phyloP scores from a whole-genome alignment of 2,888 invertebrate genomes.

The Eilema caniola region DNA sequence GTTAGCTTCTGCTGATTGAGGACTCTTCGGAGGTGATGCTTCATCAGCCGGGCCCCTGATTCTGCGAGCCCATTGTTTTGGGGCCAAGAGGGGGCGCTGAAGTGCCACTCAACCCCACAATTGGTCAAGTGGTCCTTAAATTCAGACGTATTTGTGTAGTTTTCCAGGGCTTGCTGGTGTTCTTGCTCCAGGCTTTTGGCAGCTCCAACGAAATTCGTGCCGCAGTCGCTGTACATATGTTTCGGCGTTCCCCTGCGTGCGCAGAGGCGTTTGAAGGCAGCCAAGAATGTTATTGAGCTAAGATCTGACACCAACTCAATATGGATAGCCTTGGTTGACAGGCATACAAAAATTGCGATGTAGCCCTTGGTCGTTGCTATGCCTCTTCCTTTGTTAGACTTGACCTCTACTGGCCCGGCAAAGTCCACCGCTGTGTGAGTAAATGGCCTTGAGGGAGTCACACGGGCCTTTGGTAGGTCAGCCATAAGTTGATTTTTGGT shows the following conservation, averaged over 20 bases:
- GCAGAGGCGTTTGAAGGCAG: slow-evolving; percentile 6
- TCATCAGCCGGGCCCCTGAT: no score
- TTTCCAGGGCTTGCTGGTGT: not conserved
- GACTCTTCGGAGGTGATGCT: no score
- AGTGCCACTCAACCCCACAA: no score
- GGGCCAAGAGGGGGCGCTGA: no score
- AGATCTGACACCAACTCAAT: slow-evolving; percentile 21
- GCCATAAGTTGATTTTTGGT: not conserved
- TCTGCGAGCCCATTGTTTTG: no score
- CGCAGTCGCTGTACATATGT: slow-evolving; percentile 13
- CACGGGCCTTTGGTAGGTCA: slow-evolving; percentile 6
- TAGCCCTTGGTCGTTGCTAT: slow-evolving; percentile 13
- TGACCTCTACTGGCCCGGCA: slow-evolving; percentile 13
- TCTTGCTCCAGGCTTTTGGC: not conserved
- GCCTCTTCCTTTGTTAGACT: slow-evolving; percentile 11
- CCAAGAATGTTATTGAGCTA: slow-evolving; percentile 14
- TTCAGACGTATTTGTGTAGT: no score
- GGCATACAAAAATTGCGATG: slow-evolving; percentile 16
- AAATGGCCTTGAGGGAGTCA: not conserved
- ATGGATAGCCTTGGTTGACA: slow-evolving; percentile 14
- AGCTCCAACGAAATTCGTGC: slow-evolving; percentile 17
- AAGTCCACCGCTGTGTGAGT: slow-evolving; percentile 11
- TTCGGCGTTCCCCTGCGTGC: slow-evolving; percentile 12
- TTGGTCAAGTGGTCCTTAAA: no score
- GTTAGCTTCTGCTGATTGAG: no score